Evolutionary conservation across 2,797 vertebrate genomes (phyloP), one percentile per base, ranked within the genome.

Genomic region (Diceros bicornis): DNA sequence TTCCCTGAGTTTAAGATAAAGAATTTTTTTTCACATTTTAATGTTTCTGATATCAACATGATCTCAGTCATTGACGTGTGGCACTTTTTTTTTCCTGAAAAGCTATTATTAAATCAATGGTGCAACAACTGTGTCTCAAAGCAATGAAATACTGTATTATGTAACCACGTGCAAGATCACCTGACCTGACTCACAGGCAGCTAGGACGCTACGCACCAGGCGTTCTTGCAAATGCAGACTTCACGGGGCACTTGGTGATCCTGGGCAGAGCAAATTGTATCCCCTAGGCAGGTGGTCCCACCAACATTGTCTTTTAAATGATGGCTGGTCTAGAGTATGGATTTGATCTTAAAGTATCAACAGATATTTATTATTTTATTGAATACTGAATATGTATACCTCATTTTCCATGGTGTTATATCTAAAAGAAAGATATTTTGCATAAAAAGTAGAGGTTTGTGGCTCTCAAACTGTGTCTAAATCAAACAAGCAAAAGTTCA

Each of bases 401-500:
- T 75, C 69, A 20, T n/a, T 69, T 62, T 17, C 91, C 27, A 27
- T n/a, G 18, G 9, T 83, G 13, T 23, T 93, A 41, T 47, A 55
- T 89, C 85, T 71, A 47, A 89, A 82, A 92, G 34, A 95, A 68
- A 74, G 32, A 57, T 52, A 88, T 32, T 72, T 82, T 74, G 32
- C 37, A 59, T 68, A 64, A 81, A 88, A 79, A 59, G 57, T 79
- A 59, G 77, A 79, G 12, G 12, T 52, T 34, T 61, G 23, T 62
- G 18, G 17, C 52, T 89, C 44, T 89, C 69, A 62, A 83, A 62
- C 1, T 83, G 29, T 34, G 6, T 75, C 52, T 83, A 93, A 77
- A 69, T 44, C 78, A 93, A 83, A 77, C 34, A 44, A 10, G 21
- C 34, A 84, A 77, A 77, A 62, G 50, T 34, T 84, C 0, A 11